Evolutionary conservation across 2,888 invertebrate genomes (phyloP), one percentile per base, ranked within the genome.

Genomic region (Chorisops tibialis): DNA sequence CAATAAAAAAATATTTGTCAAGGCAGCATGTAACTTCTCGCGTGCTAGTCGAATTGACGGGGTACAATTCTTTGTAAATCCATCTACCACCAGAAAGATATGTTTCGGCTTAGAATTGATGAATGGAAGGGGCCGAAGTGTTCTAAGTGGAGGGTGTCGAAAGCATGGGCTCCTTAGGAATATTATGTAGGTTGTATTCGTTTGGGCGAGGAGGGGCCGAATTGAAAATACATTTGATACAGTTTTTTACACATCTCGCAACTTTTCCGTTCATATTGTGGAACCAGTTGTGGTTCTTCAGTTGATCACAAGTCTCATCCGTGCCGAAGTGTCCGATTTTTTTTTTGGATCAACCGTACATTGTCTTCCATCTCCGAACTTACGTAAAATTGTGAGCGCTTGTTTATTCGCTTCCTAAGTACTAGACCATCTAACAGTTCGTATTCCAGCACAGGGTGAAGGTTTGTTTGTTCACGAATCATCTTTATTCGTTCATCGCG

Each of bases 131-230:
- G 43, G 4, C 58, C 58, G 18, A 45, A 47, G 37, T 41, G 41
- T 14, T 59, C 58, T 7, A 30, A 21, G 47, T 59, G 58, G 12
- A 59, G 11, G 2, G 58, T 59, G 3, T 48, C 18, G 21, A 71
- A 70, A 9, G 69, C 70, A 66, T 21, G 2, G 66, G 59, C 5
- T 66, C 68, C 39, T 70, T 70, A 6, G 50, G 61, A 6, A 72
- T 68, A 38, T 61, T 61, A 41, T 71, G 67, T 9, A 73, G 50
- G 18, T 61, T 63, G 11, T 70, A 69, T 62, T 70, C 69, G 4
- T 16, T 30, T 30, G n/a, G 24, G 24, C 4, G 24, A 24, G 24
- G 24, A 2, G 30, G 30, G 30, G 30, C 30, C 7, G 30, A 30
- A 2, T 30, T 7, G 7, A 30, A 7, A 9, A 30, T 30, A 9